Conservation (phyloP, 2,797 vertebrate species). For the Pipistrellus kuhlii region DNA sequence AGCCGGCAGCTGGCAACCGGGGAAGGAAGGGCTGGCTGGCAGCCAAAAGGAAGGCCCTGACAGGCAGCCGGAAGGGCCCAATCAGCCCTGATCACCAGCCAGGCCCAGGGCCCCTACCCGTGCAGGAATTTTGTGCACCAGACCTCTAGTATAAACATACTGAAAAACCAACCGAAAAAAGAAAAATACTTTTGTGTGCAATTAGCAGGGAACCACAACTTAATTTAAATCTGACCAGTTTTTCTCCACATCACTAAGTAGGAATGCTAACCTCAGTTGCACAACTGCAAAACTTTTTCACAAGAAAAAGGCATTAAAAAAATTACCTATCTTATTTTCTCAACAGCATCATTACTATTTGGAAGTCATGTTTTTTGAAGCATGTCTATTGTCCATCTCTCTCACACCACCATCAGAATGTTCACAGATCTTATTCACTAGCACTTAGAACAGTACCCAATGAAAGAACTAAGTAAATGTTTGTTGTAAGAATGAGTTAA, state of each 20-base stretch:
- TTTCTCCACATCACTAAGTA: conserved; percentile 30
- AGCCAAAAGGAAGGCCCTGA: no score
- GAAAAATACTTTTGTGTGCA: conserved; percentile 41
- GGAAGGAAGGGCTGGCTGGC: no score
- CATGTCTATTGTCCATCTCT: background rate
- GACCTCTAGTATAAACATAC: conserved; percentile 7
- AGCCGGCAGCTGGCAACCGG: no score
- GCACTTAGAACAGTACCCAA: background rate
- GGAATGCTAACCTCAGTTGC: conserved; percentile 1
- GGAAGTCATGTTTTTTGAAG: background rate
- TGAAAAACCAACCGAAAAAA: conserved; percentile 55
- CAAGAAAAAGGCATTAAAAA: background rate
- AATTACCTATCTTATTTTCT: background rate
- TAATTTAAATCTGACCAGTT: conserved; percentile 7
- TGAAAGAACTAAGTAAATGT: background rate
- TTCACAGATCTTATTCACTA: background rate
- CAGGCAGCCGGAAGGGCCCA: no score
- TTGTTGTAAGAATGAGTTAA: conserved; percentile 17
- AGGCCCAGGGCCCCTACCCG: no score
- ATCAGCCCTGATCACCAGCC: no score
- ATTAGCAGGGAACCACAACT: conserved; percentile 8
- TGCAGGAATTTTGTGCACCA: no score
- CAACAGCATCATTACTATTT: background rate
- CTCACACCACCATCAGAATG: background rate
- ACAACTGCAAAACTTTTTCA: conserved; percentile 5